Percentiles rank a stretch among this genome's conserved stretches.
Evolutionary conservation across 2,888 invertebrate genomes (phyloP).

Genomic region (Noctua comes): DNA sequence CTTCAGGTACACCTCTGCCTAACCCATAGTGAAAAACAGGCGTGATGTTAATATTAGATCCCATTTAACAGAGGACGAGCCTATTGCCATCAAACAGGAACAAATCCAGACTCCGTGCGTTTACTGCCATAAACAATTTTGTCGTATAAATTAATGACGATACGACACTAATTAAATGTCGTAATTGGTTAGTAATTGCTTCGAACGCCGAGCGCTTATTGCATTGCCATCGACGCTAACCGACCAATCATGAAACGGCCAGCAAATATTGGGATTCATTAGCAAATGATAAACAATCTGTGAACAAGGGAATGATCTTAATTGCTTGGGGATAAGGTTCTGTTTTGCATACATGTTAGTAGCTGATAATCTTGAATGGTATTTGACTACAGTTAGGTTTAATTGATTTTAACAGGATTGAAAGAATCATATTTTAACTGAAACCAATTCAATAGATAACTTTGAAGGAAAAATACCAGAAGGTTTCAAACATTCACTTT

Average conservation of each 20-base stretch:
- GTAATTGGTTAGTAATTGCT: constrained; percentile 49
- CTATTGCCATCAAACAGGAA: background rate
- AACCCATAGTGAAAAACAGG: background rate
- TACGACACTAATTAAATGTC: constrained; percentile 43
- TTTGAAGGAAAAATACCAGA: background rate
- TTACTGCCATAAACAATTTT: constrained; percentile 16
- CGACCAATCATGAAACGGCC: constrained; percentile 33
- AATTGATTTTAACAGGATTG: background rate
- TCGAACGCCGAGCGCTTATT: constrained; percentile 34
- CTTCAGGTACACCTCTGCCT: background rate
- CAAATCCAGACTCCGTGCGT: background rate
- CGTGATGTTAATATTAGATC: background rate
- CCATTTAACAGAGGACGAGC: background rate
- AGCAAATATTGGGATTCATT: constrained; percentile 47
- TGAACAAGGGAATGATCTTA: background rate
- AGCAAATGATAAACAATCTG: constrained; percentile 39
- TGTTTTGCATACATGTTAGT: background rate
- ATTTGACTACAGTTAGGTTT: background rate
- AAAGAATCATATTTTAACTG: background rate
- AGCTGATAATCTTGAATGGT: background rate
- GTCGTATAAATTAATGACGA: constrained; percentile 28
- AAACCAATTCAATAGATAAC: background rate
- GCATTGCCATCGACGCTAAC: constrained; percentile 39
- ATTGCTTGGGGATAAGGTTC: background rate
- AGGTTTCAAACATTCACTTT: background rate